Base-by-base conservation (phyloP, 2,797 vertebrate genomes). In the Leptoclinus maculatus region DNA sequence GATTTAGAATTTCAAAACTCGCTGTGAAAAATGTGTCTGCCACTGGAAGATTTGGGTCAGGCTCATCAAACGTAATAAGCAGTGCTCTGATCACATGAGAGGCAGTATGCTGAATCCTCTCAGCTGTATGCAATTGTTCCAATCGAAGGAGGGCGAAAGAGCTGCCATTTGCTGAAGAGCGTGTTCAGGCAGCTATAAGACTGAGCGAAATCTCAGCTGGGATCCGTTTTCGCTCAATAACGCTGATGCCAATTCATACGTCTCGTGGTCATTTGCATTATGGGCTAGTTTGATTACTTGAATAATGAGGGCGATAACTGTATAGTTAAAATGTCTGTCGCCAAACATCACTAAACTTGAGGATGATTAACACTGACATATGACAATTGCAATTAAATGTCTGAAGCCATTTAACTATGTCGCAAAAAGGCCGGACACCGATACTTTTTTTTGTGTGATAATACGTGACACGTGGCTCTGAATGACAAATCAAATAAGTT, bases 11-110 rank as follows among this genome's bases (percentile, higher is more conserved):
- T 92, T 83, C 60, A 84, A 89, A 89, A 88, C 29, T 87, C 71
- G 27, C 82, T 80, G 59, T 80, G 71, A 82, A 80, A 92, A 90
- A 87, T 70, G 81, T 71, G 89, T 87, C 80, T 86, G 76, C 77
- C 63, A 80, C 84, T 79, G 65, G 83, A 91, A 92, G 87, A 94
- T 92, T 93, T 93, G 90, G 94, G 93, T 94, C 93, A 94, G 88
- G 72, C 89, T 92, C 89, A 94, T 95, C 88, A 92, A 90, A 91
- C 64, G 83, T 85, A 92, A 95, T 94, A 93, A 93, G 89, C 77
- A 74, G 88, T 27, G 71, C 87, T 78, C 87, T 91, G 92, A 91
- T 94, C 91, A 90, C 88, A 88, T 62, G 82, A 91, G 87, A 87
- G 84, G 83, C 83, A 62, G 81, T 38, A 25, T 78, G 78, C 82